phyloP scores from a whole-genome alignment of 2,888 invertebrate genomes.

The Bombylius discolor region DNA sequence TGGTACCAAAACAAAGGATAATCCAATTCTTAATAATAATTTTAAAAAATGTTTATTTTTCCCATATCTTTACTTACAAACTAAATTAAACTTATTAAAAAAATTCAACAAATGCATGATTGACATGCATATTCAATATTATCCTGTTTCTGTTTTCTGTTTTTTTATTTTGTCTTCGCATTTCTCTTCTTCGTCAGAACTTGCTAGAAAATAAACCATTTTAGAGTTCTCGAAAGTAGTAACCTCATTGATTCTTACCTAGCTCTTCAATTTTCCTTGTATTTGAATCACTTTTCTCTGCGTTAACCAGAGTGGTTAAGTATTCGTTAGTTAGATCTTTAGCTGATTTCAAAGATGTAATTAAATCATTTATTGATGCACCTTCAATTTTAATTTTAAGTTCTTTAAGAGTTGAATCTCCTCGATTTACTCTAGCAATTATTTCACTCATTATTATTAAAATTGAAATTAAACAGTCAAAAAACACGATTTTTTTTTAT shows the following conservation, averaged over 20 bases:
- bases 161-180: background rate
- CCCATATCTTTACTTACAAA: too few species aligned
- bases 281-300: background rate
- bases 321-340: background rate
- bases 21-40: too few species aligned
- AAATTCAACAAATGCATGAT: background rate
- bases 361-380: background rate
- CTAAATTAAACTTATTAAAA: too few species aligned
- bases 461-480: too few species aligned
- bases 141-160: background rate
- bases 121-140: background rate
- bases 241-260: background rate
- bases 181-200: background rate
- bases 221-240: background rate
- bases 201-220: background rate
- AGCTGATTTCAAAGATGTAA: background rate
- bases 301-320: background rate
- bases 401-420: background rate
- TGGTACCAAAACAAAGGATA: too few species aligned
- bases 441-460: too few species aligned
- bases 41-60: too few species aligned
- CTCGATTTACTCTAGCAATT: too few species aligned
- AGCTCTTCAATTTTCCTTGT: background rate
- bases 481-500: too few species aligned
- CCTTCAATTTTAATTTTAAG: background rate